phyloP scores from a whole-genome alignment of 2,888 invertebrate species.

The Nomada hirtipes region DNA sequence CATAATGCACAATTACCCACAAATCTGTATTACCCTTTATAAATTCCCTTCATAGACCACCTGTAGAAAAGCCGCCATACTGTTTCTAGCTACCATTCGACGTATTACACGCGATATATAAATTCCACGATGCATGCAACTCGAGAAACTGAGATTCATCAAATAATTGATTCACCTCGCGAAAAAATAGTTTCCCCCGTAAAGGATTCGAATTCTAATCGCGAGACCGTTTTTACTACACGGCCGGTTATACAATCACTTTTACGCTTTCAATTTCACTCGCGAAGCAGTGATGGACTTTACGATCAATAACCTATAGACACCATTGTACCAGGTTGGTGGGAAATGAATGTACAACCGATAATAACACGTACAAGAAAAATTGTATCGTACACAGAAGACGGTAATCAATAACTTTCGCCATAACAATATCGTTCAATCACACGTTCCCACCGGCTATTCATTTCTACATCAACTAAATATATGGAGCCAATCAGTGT shows the following conservation, averaged over 20 bases:
- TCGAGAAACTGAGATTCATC: neutral
- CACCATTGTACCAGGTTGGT: too few species aligned
- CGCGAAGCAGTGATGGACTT: neutral
- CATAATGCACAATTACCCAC: constrained; percentile 35
- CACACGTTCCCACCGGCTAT: too few species aligned
- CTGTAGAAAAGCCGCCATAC: constrained; percentile 10
- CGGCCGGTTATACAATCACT: neutral
- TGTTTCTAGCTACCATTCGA: neutral
- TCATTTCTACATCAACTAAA: too few species aligned
- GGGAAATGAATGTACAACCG: too few species aligned
- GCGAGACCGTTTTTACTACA: neutral
- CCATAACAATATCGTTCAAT: too few species aligned
- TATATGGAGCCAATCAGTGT: too few species aligned
- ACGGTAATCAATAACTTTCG: too few species aligned
- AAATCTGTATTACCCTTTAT: constrained; percentile 23
- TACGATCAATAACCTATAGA: neutral
- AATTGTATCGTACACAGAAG: too few species aligned
- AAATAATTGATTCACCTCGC: neutral
- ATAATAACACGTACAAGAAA: too few species aligned
- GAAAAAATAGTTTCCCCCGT: neutral
- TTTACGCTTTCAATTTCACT: neutral
- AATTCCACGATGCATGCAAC: neutral
- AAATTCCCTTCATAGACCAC: constrained; percentile 2
- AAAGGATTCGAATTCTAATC: neutral
- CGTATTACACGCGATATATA: too few species aligned